A percentile compares a stretch with the other conserved stretches of the same genome.
Conservation (phyloP, 2,797 vertebrate genomes). For the Acanthis flammea region DNA sequence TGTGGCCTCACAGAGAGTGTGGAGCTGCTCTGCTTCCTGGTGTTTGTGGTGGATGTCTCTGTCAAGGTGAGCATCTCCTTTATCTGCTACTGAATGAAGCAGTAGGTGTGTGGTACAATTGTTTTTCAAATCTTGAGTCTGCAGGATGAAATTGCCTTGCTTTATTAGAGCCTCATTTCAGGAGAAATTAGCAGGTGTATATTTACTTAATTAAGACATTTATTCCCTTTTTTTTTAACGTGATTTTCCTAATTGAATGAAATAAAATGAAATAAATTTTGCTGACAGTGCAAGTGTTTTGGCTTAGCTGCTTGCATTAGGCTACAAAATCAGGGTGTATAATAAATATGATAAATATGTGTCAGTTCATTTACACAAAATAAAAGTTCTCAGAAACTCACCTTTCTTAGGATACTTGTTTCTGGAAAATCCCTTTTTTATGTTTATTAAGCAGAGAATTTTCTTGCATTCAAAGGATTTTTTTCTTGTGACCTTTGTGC, state of each 20-base stretch:
- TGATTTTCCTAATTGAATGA: not conserved
- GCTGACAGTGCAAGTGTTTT: not conserved
- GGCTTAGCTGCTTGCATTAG: not conserved
- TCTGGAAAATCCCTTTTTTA: not conserved
- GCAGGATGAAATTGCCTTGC: not conserved
- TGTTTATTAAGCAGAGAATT: not conserved
- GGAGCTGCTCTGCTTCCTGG: slow-evolving; percentile 84
- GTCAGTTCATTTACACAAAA: not conserved
- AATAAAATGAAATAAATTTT: not conserved
- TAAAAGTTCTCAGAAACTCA: not conserved
- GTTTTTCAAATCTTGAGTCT: not conserved
- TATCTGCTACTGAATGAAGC: fast-evolving
- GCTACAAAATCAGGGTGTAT: not conserved
- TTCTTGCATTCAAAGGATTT: not conserved
- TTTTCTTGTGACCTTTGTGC: fast-evolving
- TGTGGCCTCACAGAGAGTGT: slow-evolving; percentile 87
- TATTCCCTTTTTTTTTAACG: too few relatives aligned
- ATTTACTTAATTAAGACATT: not conserved
- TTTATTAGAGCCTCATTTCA: not conserved
- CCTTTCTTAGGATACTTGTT: not conserved
- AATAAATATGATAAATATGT: not conserved
- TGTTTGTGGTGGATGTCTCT: slow-evolving; percentile 81
- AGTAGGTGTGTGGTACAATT: not conserved
- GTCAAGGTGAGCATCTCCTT: slow-evolving; percentile 81
- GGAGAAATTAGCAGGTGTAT: not conserved